These are phyloP conservation scores for Pedetes capensis DNA, from an alignment of 2,113 vertebrate species.

Conservation along the genomic window DNA sequence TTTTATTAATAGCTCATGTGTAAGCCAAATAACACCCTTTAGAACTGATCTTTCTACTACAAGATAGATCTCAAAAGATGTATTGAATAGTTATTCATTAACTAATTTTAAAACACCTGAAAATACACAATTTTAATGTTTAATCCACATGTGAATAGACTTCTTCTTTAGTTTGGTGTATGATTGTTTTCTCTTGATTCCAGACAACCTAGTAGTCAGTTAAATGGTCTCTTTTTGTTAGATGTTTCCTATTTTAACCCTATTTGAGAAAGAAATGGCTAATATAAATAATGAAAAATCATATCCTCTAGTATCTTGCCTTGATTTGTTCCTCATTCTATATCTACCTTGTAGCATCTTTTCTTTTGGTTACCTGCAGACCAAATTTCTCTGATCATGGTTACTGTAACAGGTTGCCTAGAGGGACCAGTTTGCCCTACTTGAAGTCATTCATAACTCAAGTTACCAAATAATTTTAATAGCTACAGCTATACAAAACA, in stretches of 20 bases:
- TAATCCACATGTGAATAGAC: not conserved
- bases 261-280: not conserved
- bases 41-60: not conserved
- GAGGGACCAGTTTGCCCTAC: not conserved
- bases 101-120: not conserved
- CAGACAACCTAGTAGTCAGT: not conserved
- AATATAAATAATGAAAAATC: not conserved
- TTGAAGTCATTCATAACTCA: not conserved
- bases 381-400: not conserved
- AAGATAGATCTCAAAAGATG: not conserved
- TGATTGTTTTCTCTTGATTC: not conserved
- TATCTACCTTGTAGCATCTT: not conserved
- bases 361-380: not conserved
- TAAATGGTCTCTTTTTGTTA: not conserved
- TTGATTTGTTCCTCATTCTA: not conserved
- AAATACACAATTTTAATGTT: not conserved
- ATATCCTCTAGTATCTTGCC: not conserved
- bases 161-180: not conserved
- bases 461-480: not conserved
- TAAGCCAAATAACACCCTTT: not conserved
- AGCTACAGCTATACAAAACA: not conserved
- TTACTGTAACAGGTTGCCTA: not conserved
- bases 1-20: not conserved
- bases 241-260: not conserved
- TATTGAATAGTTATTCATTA: not conserved